A percentile compares a stretch with the other conserved stretches of the same genome.
Evolutionary conservation across 2,113 vertebrate species (phyloP).

Genomic region (Epinephelus lanceolatus): DNA sequence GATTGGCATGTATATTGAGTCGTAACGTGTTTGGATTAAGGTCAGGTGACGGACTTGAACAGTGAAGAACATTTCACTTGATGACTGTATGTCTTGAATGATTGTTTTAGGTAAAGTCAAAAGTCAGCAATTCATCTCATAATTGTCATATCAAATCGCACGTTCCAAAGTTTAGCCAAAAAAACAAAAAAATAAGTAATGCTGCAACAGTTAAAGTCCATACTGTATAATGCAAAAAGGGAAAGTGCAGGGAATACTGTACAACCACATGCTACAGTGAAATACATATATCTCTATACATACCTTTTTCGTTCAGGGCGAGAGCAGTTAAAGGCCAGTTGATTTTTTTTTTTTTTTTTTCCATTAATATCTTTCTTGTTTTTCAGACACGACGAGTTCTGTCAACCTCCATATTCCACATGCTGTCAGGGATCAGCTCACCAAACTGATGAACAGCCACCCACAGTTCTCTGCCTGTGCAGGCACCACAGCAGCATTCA

Average conservation of each 20-base stretch:
- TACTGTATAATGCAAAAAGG: not conserved
- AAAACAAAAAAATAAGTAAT: not conserved
- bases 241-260: not conserved
- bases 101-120: not conserved
- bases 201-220: not conserved
- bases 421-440: constrained; percentile 85
- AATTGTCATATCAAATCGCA: not conserved
- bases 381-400: constrained; percentile 81
- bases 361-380: not conserved
- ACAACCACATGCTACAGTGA: not conserved
- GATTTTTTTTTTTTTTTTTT: not conserved
- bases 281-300: not conserved
- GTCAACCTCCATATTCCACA: constrained; percentile 82
- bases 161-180: not conserved
- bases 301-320: not conserved
- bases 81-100: not conserved
- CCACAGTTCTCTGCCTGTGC: constrained; percentile 86
- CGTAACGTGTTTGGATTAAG: not conserved
- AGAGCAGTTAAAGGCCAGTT: not conserved
- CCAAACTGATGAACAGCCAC: constrained; percentile 81
- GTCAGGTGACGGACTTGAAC: not conserved
- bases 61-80: not conserved
- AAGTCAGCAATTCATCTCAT: not conserved
- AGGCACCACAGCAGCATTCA: constrained; percentile 91
- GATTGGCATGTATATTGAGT: not conserved